phyloP scores from a whole-genome alignment of 2,113 vertebrate genomes.

The Sminthopsis crassicaudata region DNA sequence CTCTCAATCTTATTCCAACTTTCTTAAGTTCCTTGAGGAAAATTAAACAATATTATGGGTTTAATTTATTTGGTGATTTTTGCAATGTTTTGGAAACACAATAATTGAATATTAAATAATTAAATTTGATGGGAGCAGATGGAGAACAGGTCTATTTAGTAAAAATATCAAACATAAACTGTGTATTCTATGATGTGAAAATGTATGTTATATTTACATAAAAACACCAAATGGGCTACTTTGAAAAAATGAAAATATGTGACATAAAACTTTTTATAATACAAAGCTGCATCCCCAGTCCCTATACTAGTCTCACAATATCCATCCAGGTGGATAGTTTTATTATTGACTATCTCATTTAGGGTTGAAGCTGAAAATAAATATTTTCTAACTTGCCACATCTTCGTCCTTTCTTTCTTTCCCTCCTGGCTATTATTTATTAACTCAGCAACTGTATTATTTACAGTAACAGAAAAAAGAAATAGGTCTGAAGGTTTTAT shows the following conservation, averaged over 20 bases:
- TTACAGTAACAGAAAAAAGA: slow-evolving; percentile 20
- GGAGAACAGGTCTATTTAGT: neutral
- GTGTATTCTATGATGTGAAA: neutral
- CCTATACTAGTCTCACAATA: neutral
- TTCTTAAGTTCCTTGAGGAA: neutral
- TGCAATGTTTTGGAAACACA: neutral
- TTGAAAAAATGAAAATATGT: neutral
- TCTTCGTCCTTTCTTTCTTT: neutral
- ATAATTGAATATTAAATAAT: neutral
- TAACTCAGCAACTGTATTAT: slow-evolving; percentile 25
- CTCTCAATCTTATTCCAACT: neutral
- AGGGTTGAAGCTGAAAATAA: slow-evolving; percentile 18
- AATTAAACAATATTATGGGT: neutral
- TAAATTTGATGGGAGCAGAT: neutral
- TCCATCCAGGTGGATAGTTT: neutral
- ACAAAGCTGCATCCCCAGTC: neutral
- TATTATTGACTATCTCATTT: slow-evolving; percentile 24
- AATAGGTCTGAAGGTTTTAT: neutral
- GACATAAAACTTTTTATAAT: neutral
- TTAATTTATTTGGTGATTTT: neutral
- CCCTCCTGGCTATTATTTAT: slow-evolving; percentile 19
- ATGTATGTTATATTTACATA: neutral
- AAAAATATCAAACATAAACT: neutral
- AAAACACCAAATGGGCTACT: neutral
- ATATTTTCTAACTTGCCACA: slow-evolving; percentile 11